A percentile compares a stretch with the other conserved stretches of the same genome.
Evolutionary conservation across 1,140 invertebrate genomes (phyloP).

Genomic region (Papilio machaon): DNA sequence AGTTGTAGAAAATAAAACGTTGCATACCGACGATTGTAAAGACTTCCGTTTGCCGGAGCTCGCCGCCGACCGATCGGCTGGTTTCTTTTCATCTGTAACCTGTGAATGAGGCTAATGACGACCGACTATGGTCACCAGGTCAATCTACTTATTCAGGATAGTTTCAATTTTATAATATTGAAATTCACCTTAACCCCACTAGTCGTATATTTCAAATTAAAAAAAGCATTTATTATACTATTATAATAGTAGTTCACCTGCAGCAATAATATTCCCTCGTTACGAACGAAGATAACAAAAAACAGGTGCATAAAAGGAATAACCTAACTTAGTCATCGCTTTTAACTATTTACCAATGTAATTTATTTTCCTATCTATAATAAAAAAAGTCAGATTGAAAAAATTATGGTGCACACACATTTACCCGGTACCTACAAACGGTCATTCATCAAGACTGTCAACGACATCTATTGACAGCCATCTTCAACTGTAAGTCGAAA

Average conservation of each 20-base stretch:
- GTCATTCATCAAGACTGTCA: slow-evolving; percentile 79
- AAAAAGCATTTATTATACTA: too few relatives aligned
- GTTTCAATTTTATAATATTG: not conserved
- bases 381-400: slow-evolving; percentile 4
- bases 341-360: not conserved
- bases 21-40: slow-evolving; percentile 59
- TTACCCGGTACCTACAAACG: slow-evolving; percentile 49
- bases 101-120: slow-evolving; percentile 73
- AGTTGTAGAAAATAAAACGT: slow-evolving; percentile 45
- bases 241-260: too few relatives aligned
- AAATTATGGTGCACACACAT: slow-evolving; percentile 54
- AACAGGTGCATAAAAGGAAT: too few relatives aligned
- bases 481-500: slow-evolving; percentile 69
- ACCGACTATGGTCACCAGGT: slow-evolving; percentile 15
- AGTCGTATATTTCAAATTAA: too few relatives aligned
- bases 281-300: too few relatives aligned
- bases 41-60: slow-evolving; percentile 70
- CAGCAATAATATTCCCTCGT: too few relatives aligned
- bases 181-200: too few relatives aligned
- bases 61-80: slow-evolving; percentile 62
- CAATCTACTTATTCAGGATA: not conserved
- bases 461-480: slow-evolving; percentile 79
- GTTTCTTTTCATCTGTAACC: slow-evolving; percentile 73
- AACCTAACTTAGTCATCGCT: too few relatives aligned
- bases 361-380: not conserved